phyloP scores from a whole-genome alignment of 2,888 invertebrate genomes.

The Hermaeophaga mercurialis region DNA sequence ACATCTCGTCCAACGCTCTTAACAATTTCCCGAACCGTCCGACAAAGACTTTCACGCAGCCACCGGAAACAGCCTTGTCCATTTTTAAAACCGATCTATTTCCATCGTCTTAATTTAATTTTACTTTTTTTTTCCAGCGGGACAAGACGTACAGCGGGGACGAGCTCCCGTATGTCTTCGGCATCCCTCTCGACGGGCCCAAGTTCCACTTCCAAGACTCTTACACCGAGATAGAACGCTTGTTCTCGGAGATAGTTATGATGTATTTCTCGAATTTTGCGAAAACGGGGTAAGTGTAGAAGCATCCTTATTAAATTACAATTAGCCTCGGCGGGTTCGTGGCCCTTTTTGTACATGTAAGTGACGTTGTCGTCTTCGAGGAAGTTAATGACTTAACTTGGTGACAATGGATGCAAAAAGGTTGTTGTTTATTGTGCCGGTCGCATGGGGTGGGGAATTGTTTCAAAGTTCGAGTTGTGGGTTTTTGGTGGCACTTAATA shows the following conservation, averaged over 20 bases:
- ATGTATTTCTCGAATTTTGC: slow-evolving; percentile 90
- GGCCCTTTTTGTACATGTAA: slow-evolving; percentile 11
- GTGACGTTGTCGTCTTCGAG: no score
- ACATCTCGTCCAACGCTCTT: no score
- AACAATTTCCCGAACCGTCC: no score
- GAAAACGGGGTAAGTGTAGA: slow-evolving; percentile 76
- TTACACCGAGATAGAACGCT: slow-evolving; percentile 77
- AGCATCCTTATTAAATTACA: slow-evolving; percentile 15
- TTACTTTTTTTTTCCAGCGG: slow-evolving; percentile 63
- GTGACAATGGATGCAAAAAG: no score
- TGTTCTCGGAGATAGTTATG: slow-evolving; percentile 86
- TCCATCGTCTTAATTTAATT: slow-evolving; percentile 33
- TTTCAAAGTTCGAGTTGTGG: no score
- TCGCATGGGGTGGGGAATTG: no score
- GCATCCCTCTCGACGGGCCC: slow-evolving; percentile 73
- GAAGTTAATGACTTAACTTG: no score
- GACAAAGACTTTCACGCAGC: no score
- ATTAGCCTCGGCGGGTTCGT: no score
- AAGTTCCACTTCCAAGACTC: slow-evolving; percentile 73
- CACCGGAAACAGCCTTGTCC: slow-evolving; percentile 5
- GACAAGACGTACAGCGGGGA: slow-evolving; percentile 83
- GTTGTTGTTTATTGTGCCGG: no score
- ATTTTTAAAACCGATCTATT: slow-evolving; percentile 39
- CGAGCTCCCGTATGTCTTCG: slow-evolving; percentile 86
- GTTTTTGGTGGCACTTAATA: no score